Conservation (phyloP, 2,888 invertebrate species). For the Conomelus anceps region DNA sequence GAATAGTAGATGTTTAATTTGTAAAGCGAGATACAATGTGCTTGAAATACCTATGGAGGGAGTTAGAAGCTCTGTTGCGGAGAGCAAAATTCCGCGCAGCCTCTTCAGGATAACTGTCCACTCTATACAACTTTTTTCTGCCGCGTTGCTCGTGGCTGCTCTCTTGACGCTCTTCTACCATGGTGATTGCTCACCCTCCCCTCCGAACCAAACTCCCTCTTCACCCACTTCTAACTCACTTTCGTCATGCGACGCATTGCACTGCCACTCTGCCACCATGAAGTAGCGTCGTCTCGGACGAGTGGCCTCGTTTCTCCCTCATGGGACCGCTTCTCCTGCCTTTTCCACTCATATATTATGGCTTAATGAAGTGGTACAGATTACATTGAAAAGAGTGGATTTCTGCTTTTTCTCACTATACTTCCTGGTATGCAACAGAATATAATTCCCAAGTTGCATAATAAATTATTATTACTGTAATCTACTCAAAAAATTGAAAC, state of each 20-base stretch:
- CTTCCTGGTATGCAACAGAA: neutral
- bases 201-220: neutral
- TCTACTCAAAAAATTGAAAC: no score
- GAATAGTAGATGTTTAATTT: neutral
- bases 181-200: neutral
- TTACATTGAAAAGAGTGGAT: neutral
- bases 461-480: no score
- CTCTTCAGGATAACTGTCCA: neutral
- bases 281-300: neutral
- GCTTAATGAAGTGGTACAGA: neutral
- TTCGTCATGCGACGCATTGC: neutral
- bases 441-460: neutral
- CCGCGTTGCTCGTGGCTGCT: neutral
- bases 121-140: neutral
- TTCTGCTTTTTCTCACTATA: neutral
- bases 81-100: neutral
- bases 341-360: neutral
- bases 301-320: neutral
- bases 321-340: neutral
- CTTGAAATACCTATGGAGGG: neutral
- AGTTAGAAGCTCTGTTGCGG: neutral
- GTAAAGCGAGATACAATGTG: neutral
- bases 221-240: neutral
- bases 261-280: neutral
- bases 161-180: neutral